Base-by-base conservation (phyloP, 1,140 invertebrate species). In the Drosophila subpulchrella region DNA sequence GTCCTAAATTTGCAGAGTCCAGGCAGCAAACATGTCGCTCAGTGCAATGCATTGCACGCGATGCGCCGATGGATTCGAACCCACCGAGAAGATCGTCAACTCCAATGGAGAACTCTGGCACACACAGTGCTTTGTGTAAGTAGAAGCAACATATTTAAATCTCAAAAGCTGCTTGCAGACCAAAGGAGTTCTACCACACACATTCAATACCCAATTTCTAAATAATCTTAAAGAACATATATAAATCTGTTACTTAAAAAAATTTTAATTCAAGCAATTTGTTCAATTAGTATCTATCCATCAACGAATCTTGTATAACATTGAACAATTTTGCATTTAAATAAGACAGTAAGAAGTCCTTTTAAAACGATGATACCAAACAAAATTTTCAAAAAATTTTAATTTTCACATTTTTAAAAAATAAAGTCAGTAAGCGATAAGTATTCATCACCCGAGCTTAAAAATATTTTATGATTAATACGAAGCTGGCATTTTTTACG, bases 71-170 rank as follows among this genome's bases (percentile, higher is more conserved):
- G 97, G 97, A 8, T 99, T 99, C 93, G 97, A 97, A 77, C 94
- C 97, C 12, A 96, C 98, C 91, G 98, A 99, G 92, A 99, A 99
- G 93, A 99, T 99, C 93, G 98, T 99, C 44, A 99, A 99, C 93
- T 99, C 98, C 1, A 97, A 98, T 92, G 99, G 98, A 68, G 97
- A 99, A 93, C 94, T 99, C 39, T 99, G 98, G 98, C 99, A 99
- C 94, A 97, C 97, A 8, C 96, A 98, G 79, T 99, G 99, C 93
- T 99, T 99, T 95, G 99, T 99, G 98, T 99, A 95, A 97, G 97
- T 72, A 12, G 15, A 20, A 4, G 6, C 24, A 7, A 30, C 2
- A 39, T 24, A 58, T 7, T 32, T 15, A 1, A 50, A 55, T 67
- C 24, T 15, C 24, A 42, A 32, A 39, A 46, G 0, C 4, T 44